Percentiles rank a stretch among this genome's conserved stretches.
Evolutionary conservation across 2,888 invertebrate genomes (phyloP).

Genomic region (Bugulina stolonifera): DNA sequence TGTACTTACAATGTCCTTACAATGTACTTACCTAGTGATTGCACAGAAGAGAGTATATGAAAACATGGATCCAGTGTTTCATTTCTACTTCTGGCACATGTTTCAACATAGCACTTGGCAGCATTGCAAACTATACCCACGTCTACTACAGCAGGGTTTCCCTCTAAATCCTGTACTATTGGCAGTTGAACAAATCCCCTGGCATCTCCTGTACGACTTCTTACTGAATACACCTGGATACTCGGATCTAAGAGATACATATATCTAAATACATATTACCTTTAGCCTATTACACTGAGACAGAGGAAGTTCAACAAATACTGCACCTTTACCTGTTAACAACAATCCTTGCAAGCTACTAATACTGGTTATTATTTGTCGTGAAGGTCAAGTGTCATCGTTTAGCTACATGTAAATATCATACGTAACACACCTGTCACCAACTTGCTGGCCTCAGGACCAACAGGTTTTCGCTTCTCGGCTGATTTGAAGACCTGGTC

Average conservation of each 20-base stretch:
- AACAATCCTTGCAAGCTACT: too few species aligned
- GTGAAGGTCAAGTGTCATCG: too few species aligned
- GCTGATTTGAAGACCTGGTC: constrained; percentile 63
- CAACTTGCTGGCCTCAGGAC: constrained; percentile 64
- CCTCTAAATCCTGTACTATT: constrained; percentile 48
- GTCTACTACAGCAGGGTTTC: constrained; percentile 47
- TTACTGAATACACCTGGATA: constrained; percentile 62
- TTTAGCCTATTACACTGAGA: too few species aligned
- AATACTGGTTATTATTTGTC: too few species aligned
- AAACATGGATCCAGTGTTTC: constrained; percentile 27
- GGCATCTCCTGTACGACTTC: constrained; percentile 57
- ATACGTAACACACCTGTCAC: constrained; percentile 59
- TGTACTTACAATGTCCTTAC: too few species aligned
- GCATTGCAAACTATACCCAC: constrained; percentile 43
- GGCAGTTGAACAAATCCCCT: constrained; percentile 67
- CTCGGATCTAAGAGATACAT: constrained; percentile 56
- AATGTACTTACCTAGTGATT: constrained; percentile 14
- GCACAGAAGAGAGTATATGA: constrained; percentile 15
- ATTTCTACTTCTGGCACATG: constrained; percentile 40
- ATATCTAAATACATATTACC: too few species aligned
- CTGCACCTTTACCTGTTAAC: too few species aligned
- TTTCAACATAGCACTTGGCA: constrained; percentile 52
- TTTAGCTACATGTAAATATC: too few species aligned
- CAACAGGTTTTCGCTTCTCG: constrained; percentile 48
- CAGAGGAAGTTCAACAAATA: too few species aligned